Evolutionary conservation across 2,797 vertebrate genomes (phyloP).

Genomic region (Todus mexicanus): DNA sequence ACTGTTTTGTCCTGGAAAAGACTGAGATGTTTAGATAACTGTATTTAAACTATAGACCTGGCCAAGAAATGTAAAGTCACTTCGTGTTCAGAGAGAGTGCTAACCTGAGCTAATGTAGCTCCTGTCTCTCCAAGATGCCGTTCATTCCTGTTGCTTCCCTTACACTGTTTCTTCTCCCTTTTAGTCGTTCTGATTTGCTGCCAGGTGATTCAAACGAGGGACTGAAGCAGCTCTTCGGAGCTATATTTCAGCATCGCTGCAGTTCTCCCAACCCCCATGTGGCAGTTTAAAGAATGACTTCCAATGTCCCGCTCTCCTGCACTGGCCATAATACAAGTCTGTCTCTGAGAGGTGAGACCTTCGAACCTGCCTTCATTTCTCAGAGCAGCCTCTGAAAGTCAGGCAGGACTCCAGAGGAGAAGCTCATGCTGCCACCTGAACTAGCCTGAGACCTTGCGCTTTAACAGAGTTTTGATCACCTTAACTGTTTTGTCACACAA

Average conservation of each 20-base stretch:
- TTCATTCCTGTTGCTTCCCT: background rate
- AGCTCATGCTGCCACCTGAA: background rate
- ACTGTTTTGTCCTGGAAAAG: background rate
- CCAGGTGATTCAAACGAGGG: background rate
- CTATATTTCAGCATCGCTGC: fast-evolving
- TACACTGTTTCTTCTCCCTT: background rate
- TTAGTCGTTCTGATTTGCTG: background rate
- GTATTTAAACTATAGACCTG: background rate
- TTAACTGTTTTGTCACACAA: background rate
- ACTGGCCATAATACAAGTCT: fast-evolving
- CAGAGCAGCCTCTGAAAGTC: background rate
- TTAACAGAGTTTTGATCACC: background rate
- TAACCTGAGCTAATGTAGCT: background rate
- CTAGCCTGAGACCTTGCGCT: background rate
- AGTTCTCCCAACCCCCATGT: background rate
- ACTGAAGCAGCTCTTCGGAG: background rate
- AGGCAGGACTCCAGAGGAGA: background rate
- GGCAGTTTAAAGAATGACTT: background rate
- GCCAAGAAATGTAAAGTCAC: background rate
- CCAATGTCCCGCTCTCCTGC: background rate
- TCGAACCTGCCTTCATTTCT: fast-evolving
- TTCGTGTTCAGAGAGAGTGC: background rate
- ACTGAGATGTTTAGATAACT: background rate
- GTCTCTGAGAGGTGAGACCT: background rate
- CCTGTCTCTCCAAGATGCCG: background rate